Evolutionary conservation across 2,113 vertebrate species (phyloP), one percentile per base, ranked within the genome.

Genomic region (Mesocricetus auratus): DNA sequence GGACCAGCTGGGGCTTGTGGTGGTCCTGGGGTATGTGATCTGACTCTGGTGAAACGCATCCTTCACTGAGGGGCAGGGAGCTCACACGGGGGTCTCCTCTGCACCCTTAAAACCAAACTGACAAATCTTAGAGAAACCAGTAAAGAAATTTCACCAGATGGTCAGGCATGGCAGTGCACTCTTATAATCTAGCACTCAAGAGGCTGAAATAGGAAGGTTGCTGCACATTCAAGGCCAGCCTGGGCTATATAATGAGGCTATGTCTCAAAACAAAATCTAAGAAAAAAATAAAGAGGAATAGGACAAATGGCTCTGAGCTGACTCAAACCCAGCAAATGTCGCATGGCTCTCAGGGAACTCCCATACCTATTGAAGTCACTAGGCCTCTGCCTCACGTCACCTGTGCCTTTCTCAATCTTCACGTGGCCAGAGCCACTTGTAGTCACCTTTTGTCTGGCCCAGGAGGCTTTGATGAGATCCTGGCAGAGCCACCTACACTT

Each of bases 1-100:
- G 85, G 26, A 31, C 11, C 9, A 16, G 24, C 47, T 60, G 2
- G 19, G 2, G 36, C 7, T 90, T 45, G 0, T 7, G 4, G 86
- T 13, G 75, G 47, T 26, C 50, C 45, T 1, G n/a, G 6, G 15
- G 26, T 10, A 0, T 5, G 0, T 47, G 75, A 47, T 64, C 7
- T 45, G 62, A 15, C 1, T 13, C 36, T 6, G 1, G 79, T 9
- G 42, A 56, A 1, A 2, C 5, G 0, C 39, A 0, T 6, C 39
- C 71, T 24, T 81, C 58, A 0, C 26, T 45, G 53, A 81, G 81
- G 16, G 2, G 0, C n/a, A 36, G 33, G 19, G 33, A 11, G 0
- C 31, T 6, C 68, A 31, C 5, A 39, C 56, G 33, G 8, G 36
- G 26, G 50, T 66, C 36, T 75, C n/a, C 36, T 33, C 19, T 22